phyloP scores from a whole-genome alignment of 2,797 vertebrate genomes.

The Heteromormyrus szaboi region DNA sequence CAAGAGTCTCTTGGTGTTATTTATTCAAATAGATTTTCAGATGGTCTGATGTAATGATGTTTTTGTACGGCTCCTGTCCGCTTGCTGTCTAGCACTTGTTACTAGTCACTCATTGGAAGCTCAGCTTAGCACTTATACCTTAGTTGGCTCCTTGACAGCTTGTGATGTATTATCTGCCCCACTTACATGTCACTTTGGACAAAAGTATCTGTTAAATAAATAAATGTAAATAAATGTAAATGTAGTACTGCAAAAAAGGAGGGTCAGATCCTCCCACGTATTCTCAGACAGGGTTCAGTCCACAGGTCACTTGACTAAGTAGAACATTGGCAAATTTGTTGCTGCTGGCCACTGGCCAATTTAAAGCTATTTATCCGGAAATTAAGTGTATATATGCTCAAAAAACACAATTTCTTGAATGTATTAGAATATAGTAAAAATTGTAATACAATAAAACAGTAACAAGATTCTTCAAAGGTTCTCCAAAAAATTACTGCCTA shows the following conservation, averaged over 20 bases:
- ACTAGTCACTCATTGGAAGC: background rate
- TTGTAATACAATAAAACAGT: background rate
- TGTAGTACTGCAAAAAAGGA: background rate
- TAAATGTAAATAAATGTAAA: background rate
- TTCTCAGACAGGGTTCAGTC: background rate
- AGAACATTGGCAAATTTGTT: background rate
- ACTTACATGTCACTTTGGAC: background rate
- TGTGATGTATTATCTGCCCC: background rate
- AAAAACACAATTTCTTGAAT: background rate
- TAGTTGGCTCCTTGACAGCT: background rate
- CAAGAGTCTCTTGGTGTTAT: background rate
- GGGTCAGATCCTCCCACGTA: background rate
- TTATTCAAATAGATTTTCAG: background rate
- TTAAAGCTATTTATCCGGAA: background rate
- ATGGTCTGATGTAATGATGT: background rate
- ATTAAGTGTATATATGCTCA: background rate
- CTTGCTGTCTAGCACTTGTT: background rate
- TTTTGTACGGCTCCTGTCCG: background rate
- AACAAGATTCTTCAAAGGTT: background rate
- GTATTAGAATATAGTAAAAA: background rate
- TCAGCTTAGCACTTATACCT: background rate
- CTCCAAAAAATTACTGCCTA: background rate
- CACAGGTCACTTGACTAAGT: background rate
- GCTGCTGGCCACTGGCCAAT: background rate
- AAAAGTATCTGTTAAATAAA: background rate